A percentile compares a stretch with the other conserved stretches of the same genome.
Evolutionary conservation across 2,113 vertebrate genomes (phyloP).

Genomic region (Pachyramphus minor): DNA sequence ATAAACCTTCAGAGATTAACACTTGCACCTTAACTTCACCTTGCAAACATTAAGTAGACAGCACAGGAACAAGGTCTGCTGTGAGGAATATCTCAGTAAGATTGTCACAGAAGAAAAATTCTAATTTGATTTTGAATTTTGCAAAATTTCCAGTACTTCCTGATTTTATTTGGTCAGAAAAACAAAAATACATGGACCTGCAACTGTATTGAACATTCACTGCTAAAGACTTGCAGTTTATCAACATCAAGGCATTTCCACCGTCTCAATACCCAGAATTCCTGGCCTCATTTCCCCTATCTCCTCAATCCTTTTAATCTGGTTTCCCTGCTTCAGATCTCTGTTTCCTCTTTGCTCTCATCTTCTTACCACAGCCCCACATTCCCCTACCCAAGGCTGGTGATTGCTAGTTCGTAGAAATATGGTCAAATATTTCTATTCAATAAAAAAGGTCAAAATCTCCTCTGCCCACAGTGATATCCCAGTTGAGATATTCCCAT

Average conservation of each 20-base stretch:
- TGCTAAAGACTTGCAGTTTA: neutral
- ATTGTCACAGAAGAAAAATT: neutral
- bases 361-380: neutral
- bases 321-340: neutral
- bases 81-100: neutral
- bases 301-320: neutral
- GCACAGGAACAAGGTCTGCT: neutral
- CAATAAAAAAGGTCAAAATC: neutral
- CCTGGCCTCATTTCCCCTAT: neutral
- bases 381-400: neutral
- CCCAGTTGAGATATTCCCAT: neutral
- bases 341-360: neutral
- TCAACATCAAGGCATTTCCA: neutral
- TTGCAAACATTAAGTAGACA: neutral
- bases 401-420: neutral
- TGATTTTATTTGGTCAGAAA: neutral
- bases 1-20: neutral
- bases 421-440: too few species aligned
- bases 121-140: neutral
- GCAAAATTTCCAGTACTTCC: neutral
- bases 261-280: neutral
- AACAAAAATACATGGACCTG: neutral
- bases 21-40: neutral
- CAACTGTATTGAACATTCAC: neutral
- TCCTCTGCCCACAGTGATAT: neutral